Conservation (phyloP, 2,797 vertebrate species). For the Hylomyscus alleni region DNA sequence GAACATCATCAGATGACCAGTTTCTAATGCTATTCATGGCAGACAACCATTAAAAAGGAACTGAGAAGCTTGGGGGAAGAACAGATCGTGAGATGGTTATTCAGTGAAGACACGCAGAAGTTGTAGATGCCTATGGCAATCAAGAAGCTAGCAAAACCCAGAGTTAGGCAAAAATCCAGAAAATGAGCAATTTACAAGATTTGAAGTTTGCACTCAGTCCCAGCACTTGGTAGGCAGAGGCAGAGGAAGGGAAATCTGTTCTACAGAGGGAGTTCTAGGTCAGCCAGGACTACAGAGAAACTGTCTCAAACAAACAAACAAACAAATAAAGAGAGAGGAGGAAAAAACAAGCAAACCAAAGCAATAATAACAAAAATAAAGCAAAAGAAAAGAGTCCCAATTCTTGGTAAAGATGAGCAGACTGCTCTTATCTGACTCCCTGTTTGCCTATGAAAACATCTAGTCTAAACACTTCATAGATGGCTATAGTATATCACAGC, state of each 20-base stretch:
- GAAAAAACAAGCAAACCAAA: neutral
- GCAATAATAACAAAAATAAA: neutral
- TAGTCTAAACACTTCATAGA: neutral
- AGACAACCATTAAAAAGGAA: neutral
- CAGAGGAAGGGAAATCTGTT: neutral
- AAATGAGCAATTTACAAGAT: neutral
- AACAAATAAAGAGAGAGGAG: neutral
- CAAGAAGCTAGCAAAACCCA: neutral
- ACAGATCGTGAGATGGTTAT: neutral
- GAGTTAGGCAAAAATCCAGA: neutral
- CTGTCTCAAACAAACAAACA: neutral
- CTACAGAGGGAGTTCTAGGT: neutral
- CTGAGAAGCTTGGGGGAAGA: neutral
- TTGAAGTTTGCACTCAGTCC: neutral
- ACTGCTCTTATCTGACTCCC: neutral
- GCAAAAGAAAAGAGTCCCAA: neutral
- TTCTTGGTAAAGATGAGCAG: neutral
- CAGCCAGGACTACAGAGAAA: neutral
- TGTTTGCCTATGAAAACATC: neutral
- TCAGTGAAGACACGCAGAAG: neutral
- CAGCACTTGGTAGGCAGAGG: neutral
- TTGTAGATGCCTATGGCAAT: neutral
- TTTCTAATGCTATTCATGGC: neutral
- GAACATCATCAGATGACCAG: neutral
- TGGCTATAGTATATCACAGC: neutral